Base-by-base conservation (phyloP, 2,888 invertebrate species). In the Eupithecia insigniata region DNA sequence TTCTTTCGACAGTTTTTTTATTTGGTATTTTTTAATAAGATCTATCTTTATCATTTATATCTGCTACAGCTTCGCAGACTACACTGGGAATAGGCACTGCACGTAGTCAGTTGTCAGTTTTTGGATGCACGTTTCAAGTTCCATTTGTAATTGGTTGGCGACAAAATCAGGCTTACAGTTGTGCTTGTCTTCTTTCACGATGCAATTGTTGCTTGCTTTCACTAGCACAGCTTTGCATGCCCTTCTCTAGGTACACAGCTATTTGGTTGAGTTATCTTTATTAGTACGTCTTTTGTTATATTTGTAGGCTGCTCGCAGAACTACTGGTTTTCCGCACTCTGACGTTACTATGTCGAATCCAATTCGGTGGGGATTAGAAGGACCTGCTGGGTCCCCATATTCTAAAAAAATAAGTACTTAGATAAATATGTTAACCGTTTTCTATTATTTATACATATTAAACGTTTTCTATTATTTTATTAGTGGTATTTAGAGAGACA, bases 281-380 rank as follows among this genome's bases (percentile, higher is more conserved):
- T 76, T 73, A 58, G 66, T 51, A 60, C 71, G 62, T 43, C 55
- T 36, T 73, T 73, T 69, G 26, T 75, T 66, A 16, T 76, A 78
- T 67, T 51, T 75, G 58, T 79, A 74, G 1, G 73, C 74, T 65
- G 71, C 73, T 14, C 74, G 74, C 39, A 73, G 71, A 39, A 78
- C 67, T 28, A 78, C 55, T 22, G 70, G 62, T 43, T 73, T 75
- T 26, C 77, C 76, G 32, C 74, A 62, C 43, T 55, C 2, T 28
- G 67, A 68, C 0, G 18, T 68, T 30, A 60, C 1, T 60, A 68
- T 60, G 16, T 68, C 39, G 5, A 28, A 39, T 30, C 30, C 67
- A 60, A n/a, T 60, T 68, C 22, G 39, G 22, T 61, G 60, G 4
- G 12, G 26, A 67, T 58, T 58, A 36, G 18, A 39, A 58, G 2